phyloP scores from a whole-genome alignment of 2,797 vertebrate species.

The Benthosema pterotum region DNA sequence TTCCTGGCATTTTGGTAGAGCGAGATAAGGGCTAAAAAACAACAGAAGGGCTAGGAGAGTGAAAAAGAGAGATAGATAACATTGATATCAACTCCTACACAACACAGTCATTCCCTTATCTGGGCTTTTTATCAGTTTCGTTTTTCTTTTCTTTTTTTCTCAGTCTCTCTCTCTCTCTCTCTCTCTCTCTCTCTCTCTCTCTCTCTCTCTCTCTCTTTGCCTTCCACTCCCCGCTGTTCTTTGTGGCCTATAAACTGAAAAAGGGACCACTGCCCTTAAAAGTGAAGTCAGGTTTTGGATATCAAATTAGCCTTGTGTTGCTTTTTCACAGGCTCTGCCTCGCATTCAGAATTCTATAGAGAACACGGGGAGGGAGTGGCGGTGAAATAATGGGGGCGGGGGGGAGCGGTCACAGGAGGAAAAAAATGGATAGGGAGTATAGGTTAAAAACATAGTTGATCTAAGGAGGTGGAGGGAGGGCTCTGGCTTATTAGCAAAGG shows the following conservation, averaged over 20 bases:
- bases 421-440: conserved; percentile 14
- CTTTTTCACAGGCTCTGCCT: conserved; percentile 42
- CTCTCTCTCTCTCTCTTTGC: conserved; percentile 42
- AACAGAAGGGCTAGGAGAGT: conserved; percentile 91
- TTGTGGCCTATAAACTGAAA: conserved; percentile 77
- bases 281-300: conserved; percentile 77
- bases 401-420: conserved; percentile 12
- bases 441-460: conserved; percentile 31
- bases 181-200: conserved; percentile 65
- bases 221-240: conserved; percentile 61
- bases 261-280: conserved; percentile 79
- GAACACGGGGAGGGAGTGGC: conserved; percentile 12
- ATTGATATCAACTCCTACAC: conserved; percentile 92
- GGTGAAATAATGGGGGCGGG: background rate
- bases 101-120: conserved; percentile 90
- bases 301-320: conserved; percentile 72
- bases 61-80: conserved; percentile 96
- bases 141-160: conserved; percentile 29
- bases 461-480: conserved; percentile 32
- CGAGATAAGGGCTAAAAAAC: conserved; percentile 93
- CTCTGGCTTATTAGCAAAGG: conserved; percentile 48
- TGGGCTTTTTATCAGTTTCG: conserved; percentile 87
- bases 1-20: conserved; percentile 98
- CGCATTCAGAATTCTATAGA: conserved; percentile 42
- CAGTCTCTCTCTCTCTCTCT: conserved; percentile 39